Base-by-base conservation (phyloP, 2,888 invertebrate genomes). In the Oasisia sp. region DNA sequence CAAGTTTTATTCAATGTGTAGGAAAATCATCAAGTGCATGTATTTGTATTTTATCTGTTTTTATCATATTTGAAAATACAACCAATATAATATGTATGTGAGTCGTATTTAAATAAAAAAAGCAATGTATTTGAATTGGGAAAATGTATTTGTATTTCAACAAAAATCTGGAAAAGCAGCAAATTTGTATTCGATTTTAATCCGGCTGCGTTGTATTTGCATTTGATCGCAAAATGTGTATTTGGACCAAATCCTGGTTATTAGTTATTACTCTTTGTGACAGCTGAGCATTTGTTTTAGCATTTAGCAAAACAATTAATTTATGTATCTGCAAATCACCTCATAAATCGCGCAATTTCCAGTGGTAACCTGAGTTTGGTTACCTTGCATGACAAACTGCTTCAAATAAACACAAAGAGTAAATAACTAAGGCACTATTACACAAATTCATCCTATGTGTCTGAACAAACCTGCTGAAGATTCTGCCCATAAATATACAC, bases 401-500 rank as follows among this genome's bases (percentile, higher is more conserved):
- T 74, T 74, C 19, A n/a, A 27, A 74, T 74, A 7, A 27, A 27
- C 74, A 19, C n/a, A 74, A 74, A 74, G n/a, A 27, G 27, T 19
- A 19, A 74, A 74, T 74, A 14, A 74, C 19, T 74, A 74, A 3
- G 14, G n/a, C 27, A 74, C 74, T n/a, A 19, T 27, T 74, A 74
- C 74, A 74, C 27, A 27, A 7, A 74, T 27, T 74, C 27, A 7
- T 74, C 27, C 7, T 27, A 74, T 74, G 27, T 19, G 74, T 32
- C 27, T 56, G n/a, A 89, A 92, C 91, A 91, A 92, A 95, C 95
- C 95, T 95, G 90, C 95, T 95, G 74, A 94, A 92, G 0, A 94
- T 94, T 91, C 95, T 92, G 0, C 95, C 95, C 91, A 94, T 94
- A 94, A 95, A 96, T 92, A 95, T 94, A 14, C 95, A 93, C 5